phyloP scores from a whole-genome alignment of 2,888 invertebrate genomes.

The Caradrina kadenii region DNA sequence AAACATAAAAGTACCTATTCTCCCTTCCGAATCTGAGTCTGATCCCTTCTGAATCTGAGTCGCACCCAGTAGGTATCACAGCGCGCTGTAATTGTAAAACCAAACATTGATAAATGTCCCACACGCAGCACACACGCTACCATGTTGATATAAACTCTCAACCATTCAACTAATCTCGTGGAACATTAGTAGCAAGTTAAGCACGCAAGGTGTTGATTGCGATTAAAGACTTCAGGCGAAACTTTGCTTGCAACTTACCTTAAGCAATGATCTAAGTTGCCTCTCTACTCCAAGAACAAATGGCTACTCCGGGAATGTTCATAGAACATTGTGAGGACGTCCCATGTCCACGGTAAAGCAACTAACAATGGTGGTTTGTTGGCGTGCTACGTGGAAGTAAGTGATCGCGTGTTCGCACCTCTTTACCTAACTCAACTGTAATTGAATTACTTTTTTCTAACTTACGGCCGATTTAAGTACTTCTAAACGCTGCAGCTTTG shows the following conservation, averaged over 20 bases:
- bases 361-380: slow-evolving; percentile 56
- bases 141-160: slow-evolving; percentile 51
- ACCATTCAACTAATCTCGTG: slow-evolving; percentile 38
- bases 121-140: slow-evolving; percentile 13
- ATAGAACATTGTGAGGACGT: slow-evolving; percentile 16
- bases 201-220: slow-evolving; percentile 47
- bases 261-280: slow-evolving; percentile 31
- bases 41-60: slow-evolving; percentile 20
- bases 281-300: slow-evolving; percentile 25
- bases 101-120: slow-evolving; percentile 39
- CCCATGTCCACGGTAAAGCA: slow-evolving; percentile 9
- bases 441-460: slow-evolving; percentile 70
- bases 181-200: slow-evolving; percentile 33
- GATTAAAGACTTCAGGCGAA: slow-evolving; percentile 50
- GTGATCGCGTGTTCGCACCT: slow-evolving; percentile 75
- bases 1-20: slow-evolving; percentile 33
- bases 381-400: slow-evolving; percentile 62
- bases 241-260: slow-evolving; percentile 38
- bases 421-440: slow-evolving; percentile 63
- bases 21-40: slow-evolving; percentile 17
- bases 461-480: slow-evolving; percentile 38
- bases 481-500: slow-evolving; percentile 27
- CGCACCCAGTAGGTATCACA: slow-evolving; percentile 17
- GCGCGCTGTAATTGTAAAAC: slow-evolving; percentile 43
- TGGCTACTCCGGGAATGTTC: slow-evolving; percentile 15